phyloP scores from a whole-genome alignment of 1,140 invertebrate species.

The Caenorhabditis latens region DNA sequence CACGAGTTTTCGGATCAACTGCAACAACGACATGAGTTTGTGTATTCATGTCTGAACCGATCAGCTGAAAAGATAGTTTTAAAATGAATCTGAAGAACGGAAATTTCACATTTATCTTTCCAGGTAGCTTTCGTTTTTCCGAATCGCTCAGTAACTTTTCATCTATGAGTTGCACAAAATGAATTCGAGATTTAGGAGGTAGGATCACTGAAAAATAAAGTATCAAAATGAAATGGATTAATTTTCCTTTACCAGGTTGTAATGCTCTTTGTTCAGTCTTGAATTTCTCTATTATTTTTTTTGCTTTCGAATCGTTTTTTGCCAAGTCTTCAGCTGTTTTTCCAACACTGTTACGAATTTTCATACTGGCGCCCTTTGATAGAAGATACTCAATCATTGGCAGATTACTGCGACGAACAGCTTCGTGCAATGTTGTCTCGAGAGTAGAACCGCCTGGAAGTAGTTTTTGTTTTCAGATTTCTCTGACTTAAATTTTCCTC shows the following conservation, averaged over 20 bases:
- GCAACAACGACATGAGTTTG: slow-evolving; percentile 5
- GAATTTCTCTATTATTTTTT: neutral
- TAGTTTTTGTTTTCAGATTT: neutral
- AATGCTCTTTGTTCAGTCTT: slow-evolving; percentile 16
- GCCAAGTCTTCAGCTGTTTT: slow-evolving; percentile 29
- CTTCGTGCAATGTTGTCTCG: slow-evolving; percentile 41
- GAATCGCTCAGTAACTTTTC: slow-evolving; percentile 11
- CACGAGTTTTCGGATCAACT: neutral
- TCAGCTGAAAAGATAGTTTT: neutral
- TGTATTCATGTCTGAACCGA: slow-evolving; percentile 1
- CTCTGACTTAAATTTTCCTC: neutral
- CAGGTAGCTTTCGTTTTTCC: slow-evolving; percentile 28
- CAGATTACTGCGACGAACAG: slow-evolving; percentile 8
- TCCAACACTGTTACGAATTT: slow-evolving; percentile 23
- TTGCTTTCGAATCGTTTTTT: neutral
- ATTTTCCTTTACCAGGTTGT: neutral
- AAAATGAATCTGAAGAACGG: neutral
- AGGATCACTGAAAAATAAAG: slow-evolving; percentile 1
- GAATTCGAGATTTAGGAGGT: slow-evolving; percentile 11
- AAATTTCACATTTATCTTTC: slow-evolving; percentile 27
- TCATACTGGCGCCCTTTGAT: slow-evolving; percentile 17
- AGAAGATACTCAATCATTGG: slow-evolving; percentile 22
- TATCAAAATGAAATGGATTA: neutral
- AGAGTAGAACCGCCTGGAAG: slow-evolving; percentile 47
- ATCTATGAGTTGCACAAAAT: slow-evolving; percentile 37